Conservation (phyloP, 2,113 vertebrate genomes). For the Zosterops borbonicus region DNA sequence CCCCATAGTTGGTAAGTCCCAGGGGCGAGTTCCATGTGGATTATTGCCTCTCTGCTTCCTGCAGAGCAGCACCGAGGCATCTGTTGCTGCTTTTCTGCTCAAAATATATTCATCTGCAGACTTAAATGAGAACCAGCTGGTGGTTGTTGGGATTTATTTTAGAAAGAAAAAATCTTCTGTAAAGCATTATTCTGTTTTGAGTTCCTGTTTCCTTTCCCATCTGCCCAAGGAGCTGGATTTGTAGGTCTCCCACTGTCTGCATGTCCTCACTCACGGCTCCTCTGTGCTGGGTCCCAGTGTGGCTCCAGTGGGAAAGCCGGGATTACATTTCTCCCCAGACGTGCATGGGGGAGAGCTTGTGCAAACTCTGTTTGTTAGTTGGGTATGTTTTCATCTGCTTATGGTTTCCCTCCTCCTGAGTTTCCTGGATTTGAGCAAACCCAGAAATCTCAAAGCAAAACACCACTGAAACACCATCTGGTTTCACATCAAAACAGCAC, state of each 20-base stretch:
- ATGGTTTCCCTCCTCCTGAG: neutral
- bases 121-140: slow-evolving; percentile 52
- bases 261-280: neutral
- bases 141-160: neutral
- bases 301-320: neutral
- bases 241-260: neutral
- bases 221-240: neutral
- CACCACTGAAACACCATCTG: slow-evolving; percentile 15
- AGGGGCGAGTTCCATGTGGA: neutral
- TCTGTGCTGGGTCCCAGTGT: accelerated
- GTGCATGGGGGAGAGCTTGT: neutral
- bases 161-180: neutral
- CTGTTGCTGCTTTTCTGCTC: neutral
- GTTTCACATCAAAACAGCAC: neutral
- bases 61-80: neutral
- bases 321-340: accelerated
- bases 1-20: neutral
- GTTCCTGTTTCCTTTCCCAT: slow-evolving; percentile 35
- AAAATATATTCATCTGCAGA: neutral
- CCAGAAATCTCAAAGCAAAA: slow-evolving; percentile 21
- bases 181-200: neutral
- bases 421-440: neutral
- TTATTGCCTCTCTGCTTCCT: neutral
- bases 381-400: neutral
- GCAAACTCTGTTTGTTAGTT: neutral